Base-by-base conservation (phyloP, 2,113 vertebrate genomes). In the Emydocephalus ijimae region DNA sequence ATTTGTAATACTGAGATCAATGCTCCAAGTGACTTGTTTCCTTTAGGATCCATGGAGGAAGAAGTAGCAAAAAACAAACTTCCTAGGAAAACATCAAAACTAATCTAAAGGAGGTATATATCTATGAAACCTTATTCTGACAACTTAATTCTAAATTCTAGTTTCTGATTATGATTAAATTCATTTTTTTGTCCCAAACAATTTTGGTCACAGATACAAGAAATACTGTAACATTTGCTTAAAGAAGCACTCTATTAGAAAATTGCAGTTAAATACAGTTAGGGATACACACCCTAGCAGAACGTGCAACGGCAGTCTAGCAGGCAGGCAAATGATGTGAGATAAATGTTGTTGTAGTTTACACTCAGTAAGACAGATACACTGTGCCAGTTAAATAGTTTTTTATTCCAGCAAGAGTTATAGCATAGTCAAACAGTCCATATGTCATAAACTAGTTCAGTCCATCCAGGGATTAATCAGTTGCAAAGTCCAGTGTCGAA, bases 1-100 rank as follows among this genome's bases (percentile, higher is more conserved):
- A 93, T 93, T 90, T 87, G 55, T 24, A 64, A 86, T 48, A 18
- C 56, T 87, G 18, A 87, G 89, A 87, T 93, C 92, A 90, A 29
- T 90, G 45, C 26, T 64, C 10, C 7, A 45, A 64, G 56, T 90
- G 61, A 90, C 29, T 93, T 56, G 34, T 55, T 85, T 4, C 18
- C 15, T 57, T 85, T 34, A 8, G 45, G 57, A 39, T 52, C 43
- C n/a, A 81, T 43, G 34, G 74, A 39, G 34, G 74, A 18, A 81
- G 34, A 7, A 1, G 6, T 21, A 21, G 18, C 74, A 81, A 43
- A 2, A 56, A 45, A 23, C 5, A 89, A 56, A 11, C 43, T 45
- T 61, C 12, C 20, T 87, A 26, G 6, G 39, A 39, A 89, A 57
- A 11, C 39, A 69, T 7, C 10, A 92, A 89, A 92, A 89, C 59